phyloP scores from a whole-genome alignment of 2,113 vertebrate genomes.

The Forbesichthys papilliferus region DNA sequence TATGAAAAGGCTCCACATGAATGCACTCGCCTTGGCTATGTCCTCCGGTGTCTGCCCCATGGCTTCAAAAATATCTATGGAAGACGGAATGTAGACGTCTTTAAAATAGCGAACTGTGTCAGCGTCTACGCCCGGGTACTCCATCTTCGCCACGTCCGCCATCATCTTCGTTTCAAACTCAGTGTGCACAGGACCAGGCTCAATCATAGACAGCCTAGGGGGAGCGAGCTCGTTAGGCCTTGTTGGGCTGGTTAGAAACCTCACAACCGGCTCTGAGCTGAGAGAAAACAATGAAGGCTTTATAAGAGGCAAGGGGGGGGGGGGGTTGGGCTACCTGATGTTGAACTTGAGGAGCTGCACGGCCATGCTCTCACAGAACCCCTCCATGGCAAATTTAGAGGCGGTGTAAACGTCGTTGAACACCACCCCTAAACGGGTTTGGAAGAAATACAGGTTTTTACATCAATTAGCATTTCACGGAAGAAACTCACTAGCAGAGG shows the following conservation, averaged over 20 bases:
- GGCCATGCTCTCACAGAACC: slow-evolving; percentile 92
- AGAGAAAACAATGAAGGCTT: no score
- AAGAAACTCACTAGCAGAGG: background rate
- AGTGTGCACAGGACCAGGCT: slow-evolving; percentile 83
- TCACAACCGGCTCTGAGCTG: no score
- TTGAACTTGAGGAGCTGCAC: slow-evolving; percentile 91
- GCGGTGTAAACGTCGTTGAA: slow-evolving; percentile 93
- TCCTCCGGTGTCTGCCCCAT: slow-evolving; percentile 81
- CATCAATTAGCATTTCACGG: background rate
- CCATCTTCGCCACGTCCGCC: slow-evolving; percentile 80
- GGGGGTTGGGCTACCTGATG: slow-evolving; percentile 79
- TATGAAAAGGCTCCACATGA: background rate
- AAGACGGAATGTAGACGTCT: slow-evolving; percentile 81
- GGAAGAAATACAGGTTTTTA: slow-evolving; percentile 2
- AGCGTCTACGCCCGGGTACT: slow-evolving; percentile 75
- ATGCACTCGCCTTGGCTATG: slow-evolving; percentile 76
- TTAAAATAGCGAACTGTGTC: slow-evolving; percentile 82
- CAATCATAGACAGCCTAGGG: slow-evolving; percentile 80
- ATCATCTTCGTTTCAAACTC: slow-evolving; percentile 84
- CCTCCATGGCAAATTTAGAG: slow-evolving; percentile 94
- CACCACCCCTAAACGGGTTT: slow-evolving; percentile 77
- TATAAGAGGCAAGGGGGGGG: no score
- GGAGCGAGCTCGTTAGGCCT: background rate
- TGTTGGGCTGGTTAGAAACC: no score
- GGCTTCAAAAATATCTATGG: slow-evolving; percentile 80